Evolutionary conservation across 1,140 invertebrate species (phyloP).

Genomic region (Eupeodes corollae): DNA sequence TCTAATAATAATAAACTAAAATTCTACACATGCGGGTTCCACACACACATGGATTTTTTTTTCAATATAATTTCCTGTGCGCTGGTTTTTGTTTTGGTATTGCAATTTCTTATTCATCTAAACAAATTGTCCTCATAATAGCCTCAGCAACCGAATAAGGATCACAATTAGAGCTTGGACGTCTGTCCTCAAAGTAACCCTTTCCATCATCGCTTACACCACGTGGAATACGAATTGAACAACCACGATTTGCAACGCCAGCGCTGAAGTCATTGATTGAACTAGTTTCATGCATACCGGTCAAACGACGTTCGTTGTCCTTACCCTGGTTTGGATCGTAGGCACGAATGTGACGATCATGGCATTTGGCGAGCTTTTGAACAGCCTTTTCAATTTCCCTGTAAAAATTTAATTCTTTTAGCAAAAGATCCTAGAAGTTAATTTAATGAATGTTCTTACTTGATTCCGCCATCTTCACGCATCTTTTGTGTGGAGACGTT

Average conservation of each 20-base stretch:
- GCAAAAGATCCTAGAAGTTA: not conserved
- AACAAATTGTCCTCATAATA: constrained; percentile 52
- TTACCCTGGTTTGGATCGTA: constrained; percentile 71
- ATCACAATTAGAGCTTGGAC: constrained; percentile 80
- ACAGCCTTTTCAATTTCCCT: constrained; percentile 48
- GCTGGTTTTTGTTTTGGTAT: too few relatives aligned
- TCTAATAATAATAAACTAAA: too few relatives aligned
- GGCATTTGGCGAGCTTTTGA: constrained; percentile 61
- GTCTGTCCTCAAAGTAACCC: constrained; percentile 80
- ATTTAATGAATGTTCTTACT: constrained; percentile 1
- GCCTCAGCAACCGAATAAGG: constrained; percentile 62
- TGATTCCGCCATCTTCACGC: constrained; percentile 57
- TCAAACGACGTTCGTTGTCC: constrained; percentile 63
- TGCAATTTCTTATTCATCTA: constrained; percentile 43
- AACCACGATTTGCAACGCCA: constrained; percentile 60
- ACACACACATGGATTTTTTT: too few relatives aligned
- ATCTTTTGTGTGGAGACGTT: constrained; percentile 76
- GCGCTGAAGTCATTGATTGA: constrained; percentile 68
- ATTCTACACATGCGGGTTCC: too few relatives aligned
- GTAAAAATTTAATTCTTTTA: not conserved
- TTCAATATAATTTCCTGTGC: too few relatives aligned
- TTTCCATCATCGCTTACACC: constrained; percentile 65
- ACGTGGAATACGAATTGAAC: constrained; percentile 64
- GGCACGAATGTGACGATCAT: constrained; percentile 67
- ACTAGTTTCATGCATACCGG: constrained; percentile 65